phyloP scores from a whole-genome alignment of 2,888 invertebrate genomes.

The Zygothrica quintamaculata region DNA sequence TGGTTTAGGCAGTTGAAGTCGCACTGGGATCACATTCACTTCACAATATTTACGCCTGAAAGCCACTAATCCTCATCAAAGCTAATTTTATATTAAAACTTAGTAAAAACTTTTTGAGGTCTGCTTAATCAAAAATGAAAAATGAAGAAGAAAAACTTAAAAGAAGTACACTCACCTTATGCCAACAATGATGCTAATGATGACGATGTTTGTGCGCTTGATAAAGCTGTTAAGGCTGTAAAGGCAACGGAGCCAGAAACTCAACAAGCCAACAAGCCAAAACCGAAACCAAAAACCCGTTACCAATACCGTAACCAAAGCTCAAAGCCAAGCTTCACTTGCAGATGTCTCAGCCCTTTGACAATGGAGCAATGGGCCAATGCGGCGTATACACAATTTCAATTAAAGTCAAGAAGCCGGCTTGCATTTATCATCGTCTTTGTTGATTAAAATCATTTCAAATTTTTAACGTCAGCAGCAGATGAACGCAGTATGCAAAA shows the following conservation, averaged over 20 bases:
- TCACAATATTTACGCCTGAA: constrained; percentile 14
- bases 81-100: constrained; percentile 33
- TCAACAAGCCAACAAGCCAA: no score
- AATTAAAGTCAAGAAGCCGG: constrained; percentile 32
- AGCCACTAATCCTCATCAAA: constrained; percentile 36
- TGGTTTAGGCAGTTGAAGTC: constrained; percentile 2
- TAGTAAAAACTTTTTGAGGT: constrained; percentile 17
- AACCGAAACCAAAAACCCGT: no score
- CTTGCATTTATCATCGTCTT: constrained; percentile 32
- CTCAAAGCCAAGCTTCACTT: neutral
- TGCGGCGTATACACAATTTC: constrained; percentile 30
- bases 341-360: constrained; percentile 5
- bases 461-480: constrained; percentile 28
- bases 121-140: constrained; percentile 4
- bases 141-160: no score
- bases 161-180: constrained; percentile 35
- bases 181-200: neutral
- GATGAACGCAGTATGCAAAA: constrained; percentile 9
- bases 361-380: neutral
- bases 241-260: neutral
- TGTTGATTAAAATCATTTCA: constrained; percentile 27
- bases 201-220: neutral
- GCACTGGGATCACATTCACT: neutral
- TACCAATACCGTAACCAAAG: constrained; percentile 1
- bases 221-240: constrained; percentile 9